Conservation (phyloP, 1,140 invertebrate species). For the Parasteatoda tepidariorum region DNA sequence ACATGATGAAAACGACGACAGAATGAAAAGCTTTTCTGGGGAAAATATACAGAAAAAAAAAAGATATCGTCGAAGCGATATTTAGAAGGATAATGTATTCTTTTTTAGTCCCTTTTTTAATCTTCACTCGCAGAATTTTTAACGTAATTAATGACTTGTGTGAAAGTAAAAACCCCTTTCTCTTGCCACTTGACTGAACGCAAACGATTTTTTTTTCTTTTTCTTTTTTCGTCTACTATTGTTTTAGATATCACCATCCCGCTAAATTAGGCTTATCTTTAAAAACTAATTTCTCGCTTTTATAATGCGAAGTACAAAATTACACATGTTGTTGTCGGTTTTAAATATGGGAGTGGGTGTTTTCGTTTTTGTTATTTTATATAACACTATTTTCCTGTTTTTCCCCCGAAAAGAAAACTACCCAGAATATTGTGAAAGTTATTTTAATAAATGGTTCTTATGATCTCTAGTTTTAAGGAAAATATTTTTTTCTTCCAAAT, state of each 20-base stretch:
- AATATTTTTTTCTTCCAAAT: not conserved
- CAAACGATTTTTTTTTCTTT: conserved; percentile 23
- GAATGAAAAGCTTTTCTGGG: not conserved
- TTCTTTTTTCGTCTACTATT: conserved; percentile 9
- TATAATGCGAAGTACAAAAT: not conserved
- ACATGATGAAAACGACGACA: conserved; percentile 1
- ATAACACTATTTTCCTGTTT: not conserved
- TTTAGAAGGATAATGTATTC: conserved; percentile 44
- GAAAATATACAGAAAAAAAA: conserved; percentile 27
- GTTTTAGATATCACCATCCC: conserved; percentile 24
- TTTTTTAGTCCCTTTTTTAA: conserved; percentile 33
- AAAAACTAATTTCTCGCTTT: conserved; percentile 16
- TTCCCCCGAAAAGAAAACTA: not conserved
- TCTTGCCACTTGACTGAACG: conserved; percentile 38
- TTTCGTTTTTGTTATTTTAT: not conserved
- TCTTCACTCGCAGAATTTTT: conserved; percentile 44
- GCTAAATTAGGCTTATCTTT: conserved; percentile 50
- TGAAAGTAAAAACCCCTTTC: conserved; percentile 38
- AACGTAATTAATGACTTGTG: conserved; percentile 53
- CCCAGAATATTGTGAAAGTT: not conserved
- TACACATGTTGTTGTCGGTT: not conserved
- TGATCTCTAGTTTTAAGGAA: not conserved
- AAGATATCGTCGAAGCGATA: not conserved
- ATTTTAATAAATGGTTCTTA: not conserved
- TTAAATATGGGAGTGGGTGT: not conserved